These are phyloP conservation scores for Piaya cayana DNA, from an alignment of 2,113 vertebrate genomes.

Conservation along the genomic window DNA sequence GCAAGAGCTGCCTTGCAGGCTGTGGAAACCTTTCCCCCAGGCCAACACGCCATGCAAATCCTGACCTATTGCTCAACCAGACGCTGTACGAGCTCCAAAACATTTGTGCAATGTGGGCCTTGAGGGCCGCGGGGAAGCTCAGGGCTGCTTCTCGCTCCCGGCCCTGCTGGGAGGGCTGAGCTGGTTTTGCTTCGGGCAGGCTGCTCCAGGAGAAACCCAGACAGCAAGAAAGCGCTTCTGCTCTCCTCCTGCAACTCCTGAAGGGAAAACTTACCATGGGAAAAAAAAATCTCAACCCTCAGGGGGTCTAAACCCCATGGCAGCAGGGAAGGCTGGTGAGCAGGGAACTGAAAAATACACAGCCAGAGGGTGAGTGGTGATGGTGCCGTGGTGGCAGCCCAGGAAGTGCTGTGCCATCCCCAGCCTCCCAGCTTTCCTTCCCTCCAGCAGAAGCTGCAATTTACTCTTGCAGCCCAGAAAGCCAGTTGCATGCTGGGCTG, in stretches of 20 bases:
- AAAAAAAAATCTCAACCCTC: background rate
- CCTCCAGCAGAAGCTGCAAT: background rate
- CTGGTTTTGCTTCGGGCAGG: background rate
- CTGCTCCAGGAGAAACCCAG: fast-evolving
- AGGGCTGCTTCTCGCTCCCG: background rate
- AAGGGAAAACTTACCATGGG: fast-evolving
- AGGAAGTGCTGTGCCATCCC: fast-evolving
- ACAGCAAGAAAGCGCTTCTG: too few relatives aligned
- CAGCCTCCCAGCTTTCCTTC: background rate
- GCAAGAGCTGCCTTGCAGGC: background rate
- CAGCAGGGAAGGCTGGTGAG: fast-evolving
- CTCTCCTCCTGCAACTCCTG: fast-evolving
- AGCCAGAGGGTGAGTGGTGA: background rate
- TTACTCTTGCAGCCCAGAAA: too few relatives aligned
- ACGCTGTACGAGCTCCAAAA: background rate
- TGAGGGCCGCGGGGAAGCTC: background rate
- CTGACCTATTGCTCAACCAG: constrained; percentile 26
- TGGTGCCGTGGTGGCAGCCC: background rate
- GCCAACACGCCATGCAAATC: background rate
- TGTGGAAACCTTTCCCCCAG: background rate
- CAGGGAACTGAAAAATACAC: fast-evolving
- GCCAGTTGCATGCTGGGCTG: too few relatives aligned
- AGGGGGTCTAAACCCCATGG: background rate
- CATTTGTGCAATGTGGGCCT: background rate
- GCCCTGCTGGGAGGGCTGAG: background rate